Conservation (phyloP, 2,888 invertebrate species). For the Melangyna quadrimaculata region DNA sequence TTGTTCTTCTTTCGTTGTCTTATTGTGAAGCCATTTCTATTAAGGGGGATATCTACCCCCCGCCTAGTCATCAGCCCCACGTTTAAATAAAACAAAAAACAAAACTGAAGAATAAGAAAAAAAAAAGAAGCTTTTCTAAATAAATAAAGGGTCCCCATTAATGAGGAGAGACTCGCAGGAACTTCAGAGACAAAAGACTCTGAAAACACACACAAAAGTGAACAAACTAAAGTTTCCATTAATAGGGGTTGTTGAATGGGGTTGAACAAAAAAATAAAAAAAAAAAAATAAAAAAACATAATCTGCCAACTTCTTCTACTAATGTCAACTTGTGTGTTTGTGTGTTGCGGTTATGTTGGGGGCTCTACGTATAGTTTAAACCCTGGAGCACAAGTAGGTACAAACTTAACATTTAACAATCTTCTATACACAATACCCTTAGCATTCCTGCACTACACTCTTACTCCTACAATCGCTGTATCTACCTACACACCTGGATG, state of each 20-base stretch:
- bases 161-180: conserved; percentile 20
- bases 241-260: conserved; percentile 53
- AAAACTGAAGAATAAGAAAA: neutral
- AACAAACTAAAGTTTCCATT: conserved; percentile 58
- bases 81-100: conserved; percentile 14
- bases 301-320: conserved; percentile 33
- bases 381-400: conserved; percentile 12
- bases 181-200: conserved; percentile 51
- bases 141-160: conserved; percentile 53
- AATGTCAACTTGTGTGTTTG: conserved; percentile 37
- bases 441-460: neutral
- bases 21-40: conserved; percentile 47
- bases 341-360: conserved; percentile 20
- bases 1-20: conserved; percentile 24
- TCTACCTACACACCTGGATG: neutral
- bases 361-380: neutral
- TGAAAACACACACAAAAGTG: conserved; percentile 39
- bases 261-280: neutral
- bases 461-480: neutral
- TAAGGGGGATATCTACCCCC: conserved; percentile 29
- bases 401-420: conserved; percentile 24
- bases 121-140: conserved; percentile 34
- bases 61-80: neutral
- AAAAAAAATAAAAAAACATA: conserved; percentile 25
- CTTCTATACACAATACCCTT: neutral